These are phyloP conservation scores for Nematostella vectensis DNA, from an alignment of 92 coral and sea anemone species.

Conservation along the genomic window DNA sequence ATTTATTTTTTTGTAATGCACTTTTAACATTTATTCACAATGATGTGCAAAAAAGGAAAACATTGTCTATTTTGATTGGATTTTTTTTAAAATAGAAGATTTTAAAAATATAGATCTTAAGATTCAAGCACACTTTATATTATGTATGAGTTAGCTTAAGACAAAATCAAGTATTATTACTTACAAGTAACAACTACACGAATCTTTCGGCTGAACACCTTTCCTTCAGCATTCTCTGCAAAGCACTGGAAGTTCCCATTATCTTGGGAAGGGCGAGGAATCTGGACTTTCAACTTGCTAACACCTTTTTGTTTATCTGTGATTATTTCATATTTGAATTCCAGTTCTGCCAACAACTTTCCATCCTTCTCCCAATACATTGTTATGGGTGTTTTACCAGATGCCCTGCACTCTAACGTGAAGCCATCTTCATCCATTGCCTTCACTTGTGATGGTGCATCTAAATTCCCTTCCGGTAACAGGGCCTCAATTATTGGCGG, in stretches of 20 bases:
- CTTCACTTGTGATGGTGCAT: too few species aligned
- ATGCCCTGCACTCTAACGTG: constrained; percentile 6
- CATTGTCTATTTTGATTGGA: too few species aligned
- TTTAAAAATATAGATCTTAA: too few species aligned
- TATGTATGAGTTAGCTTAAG: too few species aligned
- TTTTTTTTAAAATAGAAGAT: too few species aligned
- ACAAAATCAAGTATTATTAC: background rate
- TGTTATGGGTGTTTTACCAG: constrained; percentile 15
- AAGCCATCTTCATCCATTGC: background rate
- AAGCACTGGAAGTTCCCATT: constrained; percentile 54
- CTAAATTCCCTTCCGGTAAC: too few species aligned
- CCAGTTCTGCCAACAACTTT: background rate
- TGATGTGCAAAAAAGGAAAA: background rate
- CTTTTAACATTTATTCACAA: too few species aligned
- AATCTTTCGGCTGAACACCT: constrained; percentile 45
- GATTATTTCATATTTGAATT: background rate
- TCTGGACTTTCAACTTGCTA: background rate
- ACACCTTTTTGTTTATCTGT: background rate
- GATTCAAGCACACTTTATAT: too few species aligned
- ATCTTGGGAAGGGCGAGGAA: background rate
- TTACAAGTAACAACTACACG: constrained; percentile 34
- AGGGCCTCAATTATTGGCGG: too few species aligned
- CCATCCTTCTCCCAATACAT: constrained; percentile 20
- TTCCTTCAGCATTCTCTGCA: constrained; percentile 13
- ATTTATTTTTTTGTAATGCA: too few species aligned